Evolutionary conservation across 1,140 invertebrate species (phyloP).

Genomic region (Rhyacophila brunnea): DNA sequence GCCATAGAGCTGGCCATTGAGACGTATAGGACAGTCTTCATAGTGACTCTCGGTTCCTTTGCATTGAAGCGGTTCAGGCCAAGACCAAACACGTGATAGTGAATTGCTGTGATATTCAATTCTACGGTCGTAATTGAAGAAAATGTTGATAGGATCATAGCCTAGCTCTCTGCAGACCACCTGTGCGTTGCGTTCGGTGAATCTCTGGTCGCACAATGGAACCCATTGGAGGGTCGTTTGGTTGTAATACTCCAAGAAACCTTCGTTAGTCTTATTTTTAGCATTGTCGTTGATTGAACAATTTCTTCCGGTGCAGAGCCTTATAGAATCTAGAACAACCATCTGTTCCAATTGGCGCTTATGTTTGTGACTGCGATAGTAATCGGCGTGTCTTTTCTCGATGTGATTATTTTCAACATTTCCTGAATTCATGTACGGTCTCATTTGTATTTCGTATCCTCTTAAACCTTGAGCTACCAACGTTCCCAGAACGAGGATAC

Average conservation of each 20-base stretch:
- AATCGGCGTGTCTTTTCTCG: slow-evolving; percentile 42
- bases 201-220: slow-evolving; percentile 92
- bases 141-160: slow-evolving; percentile 84
- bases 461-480: slow-evolving; percentile 80
- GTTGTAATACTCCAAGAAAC: slow-evolving; percentile 95
- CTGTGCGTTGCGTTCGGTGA: slow-evolving; percentile 91
- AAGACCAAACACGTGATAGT: slow-evolving; percentile 82
- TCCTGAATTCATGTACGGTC: slow-evolving; percentile 57
- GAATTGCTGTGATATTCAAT: slow-evolving; percentile 85
- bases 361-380: slow-evolving; percentile 36
- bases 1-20: slow-evolving; percentile 87
- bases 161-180: slow-evolving; percentile 95
- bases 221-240: slow-evolving; percentile 93
- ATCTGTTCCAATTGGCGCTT: slow-evolving; percentile 55
- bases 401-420: slow-evolving; percentile 49
- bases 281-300: slow-evolving; percentile 59
- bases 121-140: slow-evolving; percentile 74
- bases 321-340: slow-evolving; percentile 59
- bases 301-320: slow-evolving; percentile 73
- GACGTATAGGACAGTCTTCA: slow-evolving; percentile 83
- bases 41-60: slow-evolving; percentile 81
- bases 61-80: slow-evolving; percentile 89
- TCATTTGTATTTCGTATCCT: slow-evolving; percentile 81
- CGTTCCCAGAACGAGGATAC: slow-evolving; percentile 92
- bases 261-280: slow-evolving; percentile 60